Base-by-base conservation (phyloP, 35 echinoderm and acorn worm genomes). In the Ophioderma brevispina region DNA sequence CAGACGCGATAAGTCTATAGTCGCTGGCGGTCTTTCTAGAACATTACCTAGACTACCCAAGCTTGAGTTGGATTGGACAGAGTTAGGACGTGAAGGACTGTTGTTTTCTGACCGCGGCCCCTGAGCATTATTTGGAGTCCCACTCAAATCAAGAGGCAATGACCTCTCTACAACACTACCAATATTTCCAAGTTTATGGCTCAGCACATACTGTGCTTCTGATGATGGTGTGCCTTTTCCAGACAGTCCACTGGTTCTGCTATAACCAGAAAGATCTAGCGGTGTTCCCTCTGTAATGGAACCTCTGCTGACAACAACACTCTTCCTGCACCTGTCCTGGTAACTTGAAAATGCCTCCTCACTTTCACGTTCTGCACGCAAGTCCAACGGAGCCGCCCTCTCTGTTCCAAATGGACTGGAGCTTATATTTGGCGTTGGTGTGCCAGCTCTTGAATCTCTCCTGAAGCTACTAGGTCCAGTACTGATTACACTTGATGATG, bases 211-310 rank as follows among this genome's bases (percentile, higher is more conserved):
- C 28, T 70, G 59, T 6, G 59, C 59, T 25, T 70, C 59, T 13
- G 83, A 64, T 6, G 34, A 19, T 35, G 63, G 63, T 0, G 25
- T 52, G 32, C 37, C 49, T 31, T 25, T 38, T 13, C 35, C 32
- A 40, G 21, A 46, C 18, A 39, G 25, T 21, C 36, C 36, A n/a
- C 83, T 55, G 2, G 23, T 8, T 64, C 83, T 14, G 55, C 83
- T 36, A 36, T 85, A 85, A 23, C 81, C 81, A 85, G 83, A 85
- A 21, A 85, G 83, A 64, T 85, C 83, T 23, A 85, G n/a, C 13
- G 83, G 83, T 23, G 46, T 85, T 63, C 49, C 33, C 13, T 85
- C 83, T 21, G 52, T 59, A 31, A 36, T 64, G 0, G 83, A 63
- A 30, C 83, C 31, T 25, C 59, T 18, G 23, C 59, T 70, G 3